Evolutionary conservation across 2,888 invertebrate species (phyloP), one percentile per base, ranked within the genome.

Genomic region (Eulithis testata): DNA sequence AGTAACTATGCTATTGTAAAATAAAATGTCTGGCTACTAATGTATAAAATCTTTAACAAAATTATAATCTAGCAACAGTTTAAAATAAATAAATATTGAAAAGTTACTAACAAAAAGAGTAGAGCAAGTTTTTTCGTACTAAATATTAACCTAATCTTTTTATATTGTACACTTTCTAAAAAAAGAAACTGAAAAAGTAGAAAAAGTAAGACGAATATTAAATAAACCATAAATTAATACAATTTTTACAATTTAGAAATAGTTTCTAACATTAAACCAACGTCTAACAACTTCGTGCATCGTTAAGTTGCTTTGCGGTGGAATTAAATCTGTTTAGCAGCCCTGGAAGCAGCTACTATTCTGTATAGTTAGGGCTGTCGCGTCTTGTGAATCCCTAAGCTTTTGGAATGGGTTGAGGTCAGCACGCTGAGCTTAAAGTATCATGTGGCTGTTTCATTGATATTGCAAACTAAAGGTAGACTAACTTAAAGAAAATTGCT

Each of bases 261-360:
- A 53, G 52, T 44, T 60, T 44, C n/a, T 53, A 49, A 21, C 27
- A 31, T 59, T 51, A 59, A 59, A 55, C 9, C 40, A 55, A 58
- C 52, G 51, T 63, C 63, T 63, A 57, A 53, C 52, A 63, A 44
- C 54, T 54, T 54, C 37, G 44, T 54, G 64, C 59, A 53, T 63
- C 63, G 63, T 63, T 63, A 63, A 58, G 64, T 59, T 50, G 59
- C 64, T 59, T 64, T 54, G 64, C 54, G 59, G 54, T 64, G 31
- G 40, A 59, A 64, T 58, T 55, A 53, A 64, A 54, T 55, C 64
- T 59, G 59, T 59, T 54, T 59, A 64, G 54, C 58, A 63, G 57
- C 27, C 57, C 31, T 63, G 51, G 47, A 37, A 53, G 45, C 43
- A n/a, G 37, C 56, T 56, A 14, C 12, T 14, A 50, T 55, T 62